Evolutionary conservation across 1,140 invertebrate species (phyloP).

Genomic region (Pseudomyrmex dendroicus): DNA sequence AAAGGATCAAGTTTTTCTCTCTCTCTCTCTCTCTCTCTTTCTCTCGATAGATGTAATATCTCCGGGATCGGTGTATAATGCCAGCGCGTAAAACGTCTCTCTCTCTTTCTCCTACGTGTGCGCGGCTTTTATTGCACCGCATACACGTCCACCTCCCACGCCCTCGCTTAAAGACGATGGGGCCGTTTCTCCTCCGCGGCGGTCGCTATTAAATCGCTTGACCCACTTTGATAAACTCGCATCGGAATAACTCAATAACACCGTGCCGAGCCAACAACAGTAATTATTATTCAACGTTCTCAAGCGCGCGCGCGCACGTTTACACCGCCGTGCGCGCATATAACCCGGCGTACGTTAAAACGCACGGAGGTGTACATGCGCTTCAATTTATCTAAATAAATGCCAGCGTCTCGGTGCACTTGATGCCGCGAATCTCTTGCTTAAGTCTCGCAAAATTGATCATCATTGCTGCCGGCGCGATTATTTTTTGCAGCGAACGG

Average conservation of each 20-base stretch:
- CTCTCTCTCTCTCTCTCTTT: not conserved
- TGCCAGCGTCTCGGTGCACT: constrained; percentile 12
- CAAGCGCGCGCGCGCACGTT: constrained; percentile 12
- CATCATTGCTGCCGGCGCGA: not conserved
- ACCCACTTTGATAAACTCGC: constrained; percentile 85
- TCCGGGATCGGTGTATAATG: constrained; percentile 26
- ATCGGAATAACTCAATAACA: constrained; percentile 84
- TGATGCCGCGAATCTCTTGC: not conserved
- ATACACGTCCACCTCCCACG: constrained; percentile 72
- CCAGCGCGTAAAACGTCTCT: constrained; percentile 23
- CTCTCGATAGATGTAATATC: not conserved
- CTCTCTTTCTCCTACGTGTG: not conserved
- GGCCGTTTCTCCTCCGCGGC: constrained; percentile 73
- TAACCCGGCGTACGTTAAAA: not conserved
- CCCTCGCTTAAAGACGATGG: constrained; percentile 72
- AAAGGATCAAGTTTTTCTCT: constrained; percentile 5
- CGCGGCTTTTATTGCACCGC: constrained; percentile 34
- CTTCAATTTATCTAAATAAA: constrained; percentile 64
- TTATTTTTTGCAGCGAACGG: constrained; percentile 9
- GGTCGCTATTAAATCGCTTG: constrained; percentile 84
- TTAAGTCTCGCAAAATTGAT: constrained; percentile 17
- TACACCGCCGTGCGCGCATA: not conserved
- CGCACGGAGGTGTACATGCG: constrained; percentile 34
- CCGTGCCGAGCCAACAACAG: constrained; percentile 78
- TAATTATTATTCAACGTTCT: constrained; percentile 83